phyloP scores from a whole-genome alignment of 2,797 vertebrate species.

The Microhierax caerulescens region DNA sequence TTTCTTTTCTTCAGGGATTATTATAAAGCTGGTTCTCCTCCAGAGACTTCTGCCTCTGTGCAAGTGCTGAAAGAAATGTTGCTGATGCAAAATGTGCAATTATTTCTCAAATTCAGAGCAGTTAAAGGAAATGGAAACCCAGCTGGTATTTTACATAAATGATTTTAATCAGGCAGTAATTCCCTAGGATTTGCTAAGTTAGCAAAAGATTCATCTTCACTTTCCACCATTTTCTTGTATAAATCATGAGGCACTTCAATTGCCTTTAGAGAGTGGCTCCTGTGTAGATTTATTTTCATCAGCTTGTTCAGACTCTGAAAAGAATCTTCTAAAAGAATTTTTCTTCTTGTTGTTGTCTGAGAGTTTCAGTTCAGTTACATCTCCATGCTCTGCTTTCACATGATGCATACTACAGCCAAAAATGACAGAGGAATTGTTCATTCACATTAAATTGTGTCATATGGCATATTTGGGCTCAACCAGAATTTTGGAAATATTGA shows the following conservation, averaged over 20 bases:
- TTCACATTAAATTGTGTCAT: conserved; percentile 51
- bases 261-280: conserved; percentile 27
- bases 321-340: conserved; percentile 14
- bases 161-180: conserved; percentile 67
- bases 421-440: not conserved
- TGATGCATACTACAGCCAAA: conserved; percentile 41
- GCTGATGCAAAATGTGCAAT: conserved; percentile 48
- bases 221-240: conserved; percentile 33
- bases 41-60: not conserved
- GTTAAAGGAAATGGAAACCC: conserved; percentile 57
- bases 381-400: conserved; percentile 15
- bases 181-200: conserved; percentile 50
- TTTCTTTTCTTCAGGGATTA: not conserved
- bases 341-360: conserved; percentile 53
- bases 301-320: conserved; percentile 61
- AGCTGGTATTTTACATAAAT: conserved; percentile 57
- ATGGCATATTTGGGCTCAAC: not conserved
- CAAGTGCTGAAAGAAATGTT: conserved; percentile 34
- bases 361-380: conserved; percentile 56
- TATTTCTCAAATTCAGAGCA: conserved; percentile 62
- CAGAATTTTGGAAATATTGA: not conserved
- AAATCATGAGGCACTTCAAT: not conserved
- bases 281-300: conserved; percentile 57
- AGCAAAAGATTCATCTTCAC: conserved; percentile 55
- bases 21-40: conserved; percentile 63